A percentile compares a stretch with the other conserved stretches of the same genome.
phyloP scores from a whole-genome alignment of 2,113 vertebrate genomes.

The Procavia capensis region DNA sequence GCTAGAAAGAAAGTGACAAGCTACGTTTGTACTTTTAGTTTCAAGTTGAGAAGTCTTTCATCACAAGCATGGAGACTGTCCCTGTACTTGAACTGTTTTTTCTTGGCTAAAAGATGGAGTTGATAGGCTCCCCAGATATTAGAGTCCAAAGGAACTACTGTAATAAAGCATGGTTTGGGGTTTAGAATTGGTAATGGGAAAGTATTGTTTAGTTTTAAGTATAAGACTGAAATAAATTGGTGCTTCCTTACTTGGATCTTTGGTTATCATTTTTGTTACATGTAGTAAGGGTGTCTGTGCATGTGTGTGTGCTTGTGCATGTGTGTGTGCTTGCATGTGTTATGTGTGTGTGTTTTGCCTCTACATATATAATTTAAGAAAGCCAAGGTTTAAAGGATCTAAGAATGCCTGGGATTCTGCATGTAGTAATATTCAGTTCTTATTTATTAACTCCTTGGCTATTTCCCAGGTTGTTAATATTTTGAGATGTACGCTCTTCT shows the following conservation, averaged over 20 bases:
- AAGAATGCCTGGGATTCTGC: not conserved
- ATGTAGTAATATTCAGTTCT: not conserved
- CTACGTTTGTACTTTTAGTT: not conserved
- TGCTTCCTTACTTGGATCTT: not conserved
- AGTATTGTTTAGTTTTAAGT: not conserved
- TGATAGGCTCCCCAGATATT: not conserved
- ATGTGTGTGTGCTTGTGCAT: not conserved
- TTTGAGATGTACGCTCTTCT: not conserved
- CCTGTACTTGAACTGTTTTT: not conserved
- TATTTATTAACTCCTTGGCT: not conserved
- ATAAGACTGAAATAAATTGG: not conserved
- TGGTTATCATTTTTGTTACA: not conserved
- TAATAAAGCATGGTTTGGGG: not conserved
- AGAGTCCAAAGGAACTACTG: not conserved
- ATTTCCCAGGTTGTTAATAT: not conserved
- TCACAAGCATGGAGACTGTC: not conserved
- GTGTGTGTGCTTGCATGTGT: not conserved
- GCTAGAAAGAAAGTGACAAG: slow-evolving; percentile 28
- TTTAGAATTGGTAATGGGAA: not conserved
- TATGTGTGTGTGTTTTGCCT: not conserved
- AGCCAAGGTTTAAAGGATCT: not conserved
- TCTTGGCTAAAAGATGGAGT: not conserved
- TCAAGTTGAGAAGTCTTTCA: not conserved
- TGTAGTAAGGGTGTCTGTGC: too few species aligned
- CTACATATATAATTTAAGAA: not conserved